phyloP scores from a whole-genome alignment of 2,888 invertebrate species.

The Catotricha subobsoleta region DNA sequence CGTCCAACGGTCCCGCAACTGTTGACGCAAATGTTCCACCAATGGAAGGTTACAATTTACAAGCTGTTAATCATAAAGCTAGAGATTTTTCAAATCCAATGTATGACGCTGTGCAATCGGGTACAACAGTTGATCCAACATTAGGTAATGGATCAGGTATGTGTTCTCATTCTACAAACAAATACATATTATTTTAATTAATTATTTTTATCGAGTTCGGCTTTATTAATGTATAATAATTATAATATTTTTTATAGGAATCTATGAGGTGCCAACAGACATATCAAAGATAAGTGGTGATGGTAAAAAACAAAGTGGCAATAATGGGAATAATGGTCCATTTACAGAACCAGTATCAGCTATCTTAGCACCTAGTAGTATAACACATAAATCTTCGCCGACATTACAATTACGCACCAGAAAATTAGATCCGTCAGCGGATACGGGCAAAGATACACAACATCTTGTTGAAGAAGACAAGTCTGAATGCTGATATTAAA shows the following conservation, averaged over 20 bases:
- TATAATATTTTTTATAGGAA: slow-evolving; percentile 32
- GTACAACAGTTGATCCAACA: slow-evolving; percentile 34
- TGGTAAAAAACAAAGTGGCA: slow-evolving; percentile 14
- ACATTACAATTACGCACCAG: slow-evolving; percentile 54
- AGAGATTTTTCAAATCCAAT: slow-evolving; percentile 96
- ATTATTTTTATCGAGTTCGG: too few species aligned
- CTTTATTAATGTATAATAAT: too few species aligned
- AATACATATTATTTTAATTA: too few species aligned
- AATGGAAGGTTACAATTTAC: slow-evolving; percentile 61
- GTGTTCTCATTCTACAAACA: slow-evolving; percentile 4
- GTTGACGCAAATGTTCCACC: slow-evolving; percentile 32
- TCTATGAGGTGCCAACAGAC: slow-evolving; percentile 69
- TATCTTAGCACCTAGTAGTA: slow-evolving; percentile 63
- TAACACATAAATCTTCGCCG: slow-evolving; percentile 59
- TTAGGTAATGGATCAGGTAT: slow-evolving; percentile 42
- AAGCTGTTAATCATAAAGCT: slow-evolving; percentile 49
- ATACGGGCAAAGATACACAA: slow-evolving; percentile 83
- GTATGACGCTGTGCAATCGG: slow-evolving; percentile 77
- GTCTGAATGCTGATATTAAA: slow-evolving; percentile 34
- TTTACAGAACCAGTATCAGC: slow-evolving; percentile 47
- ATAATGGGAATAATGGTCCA: slow-evolving; percentile 19
- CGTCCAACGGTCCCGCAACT: slow-evolving; percentile 19
- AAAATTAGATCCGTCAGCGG: slow-evolving; percentile 64
- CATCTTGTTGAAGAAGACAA: slow-evolving; percentile 79
- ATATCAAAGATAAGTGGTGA: slow-evolving; percentile 45